Base-by-base conservation (phyloP, 2,888 invertebrate species). In the Incurvaria masculella region DNA sequence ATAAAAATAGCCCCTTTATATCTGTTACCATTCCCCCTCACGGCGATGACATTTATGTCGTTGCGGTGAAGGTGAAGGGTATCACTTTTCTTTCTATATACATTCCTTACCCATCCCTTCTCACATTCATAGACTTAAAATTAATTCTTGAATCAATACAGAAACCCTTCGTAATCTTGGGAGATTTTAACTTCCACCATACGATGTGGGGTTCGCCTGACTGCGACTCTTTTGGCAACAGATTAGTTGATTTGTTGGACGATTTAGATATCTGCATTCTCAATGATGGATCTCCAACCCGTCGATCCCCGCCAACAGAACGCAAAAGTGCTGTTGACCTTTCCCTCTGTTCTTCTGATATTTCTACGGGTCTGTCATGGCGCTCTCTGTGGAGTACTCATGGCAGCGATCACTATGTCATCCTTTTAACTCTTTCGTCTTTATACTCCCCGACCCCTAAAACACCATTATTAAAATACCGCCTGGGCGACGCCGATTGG, bases 351-450 rank as follows among this genome's bases (percentile, higher is more conserved):
- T 38, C 45, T 14, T 14, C 39, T 8, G 21, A 21, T n/a, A 2
- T 45, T 2, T 19, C 45, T 14, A 14, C 10, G 11, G 4, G 14
- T 14, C 14, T 38, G 8, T 11, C 39, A 5, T 45, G 38, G 45
- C 3, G 19, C 3, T 17, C 20, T 14, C 21, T 45, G n/a, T 14
- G 14, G 14, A 14, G 16, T 20, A 45, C 38, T 2, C n/a, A 27
- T 20, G 45, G 45, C 16, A 38, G 45, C 21, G 45, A 45, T 21
- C 45, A 45, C 16, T 38, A 20, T 20, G 38, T 38, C 20, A 45
- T 45, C n/a, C n/a, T 27, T 20, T 21, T 38, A 4, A 20, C 17
- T 38, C 2, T 45, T 4, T 21, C 38, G 5, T 11, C 33, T 2
- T n/a, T n/a, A n/a, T n/a, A n/a, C n/a, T n/a, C n/a, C n/a, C 18